Base-by-base conservation (phyloP, 2,113 vertebrate genomes). In the Parus major region DNA sequence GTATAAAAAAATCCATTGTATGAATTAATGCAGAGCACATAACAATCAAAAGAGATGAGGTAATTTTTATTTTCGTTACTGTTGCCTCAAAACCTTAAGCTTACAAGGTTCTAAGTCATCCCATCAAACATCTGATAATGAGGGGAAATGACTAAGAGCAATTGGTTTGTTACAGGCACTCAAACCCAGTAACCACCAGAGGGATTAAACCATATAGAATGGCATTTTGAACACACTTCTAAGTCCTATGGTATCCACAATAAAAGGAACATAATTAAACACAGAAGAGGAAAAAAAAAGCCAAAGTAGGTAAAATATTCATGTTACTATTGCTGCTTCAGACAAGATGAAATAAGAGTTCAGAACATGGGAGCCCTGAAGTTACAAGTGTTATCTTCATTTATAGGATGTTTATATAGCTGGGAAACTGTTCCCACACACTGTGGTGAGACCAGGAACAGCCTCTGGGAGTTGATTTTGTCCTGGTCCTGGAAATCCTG, bases 51-150 rank as follows among this genome's bases (percentile, higher is more conserved):
- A n/a, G 52, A 68, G 73, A 68, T 5, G 31, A 91, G 60, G 90
- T 47, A 72, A 85, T 93, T 96, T 93, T 95, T 88, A 70, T 92
- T 91, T 94, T 90, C 31, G 8, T 86, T 90, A 91, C 89, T 95
- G 88, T 88, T 92, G 83, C 90, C 72, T 85, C 73, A 86, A 91
- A 94, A 96, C 70, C 63, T 76, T 23, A 68, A 88, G 66, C 44
- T 56, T 82, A 85, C 53, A 55, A 78, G 50, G 59, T 79, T 93
- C 95, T 66, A 89, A 88, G 66, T 64, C 65, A 80, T 93, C 86
- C 53, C n/a, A 94, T 92, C 81, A 88, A 44, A 64, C 33, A 93
- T 73, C 70, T 68, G 68, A 83, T 82, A 94, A 97, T 77, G 85
- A 91, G 87, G 64, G 82, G 81, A 25, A 73, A 90, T 41, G 20